Conservation (phyloP, 2,113 vertebrate species). For the Percopsis transmontana region DNA sequence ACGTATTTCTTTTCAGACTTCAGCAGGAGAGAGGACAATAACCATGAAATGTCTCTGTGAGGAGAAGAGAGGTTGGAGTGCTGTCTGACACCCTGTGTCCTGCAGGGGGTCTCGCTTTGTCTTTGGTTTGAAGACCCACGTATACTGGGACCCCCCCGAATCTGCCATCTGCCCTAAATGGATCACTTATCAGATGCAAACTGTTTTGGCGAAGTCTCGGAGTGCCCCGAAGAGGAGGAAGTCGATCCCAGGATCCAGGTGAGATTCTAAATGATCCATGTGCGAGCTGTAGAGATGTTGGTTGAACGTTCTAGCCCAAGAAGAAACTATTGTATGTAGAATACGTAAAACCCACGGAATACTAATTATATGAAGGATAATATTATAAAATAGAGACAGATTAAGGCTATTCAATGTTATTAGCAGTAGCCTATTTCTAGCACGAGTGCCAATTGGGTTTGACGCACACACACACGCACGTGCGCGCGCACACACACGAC, state of each 20-base stretch:
- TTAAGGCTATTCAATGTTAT: too few relatives aligned
- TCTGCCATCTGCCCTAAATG: slow-evolving; percentile 49
- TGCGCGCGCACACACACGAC: slow-evolving; percentile 17
- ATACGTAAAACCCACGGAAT: too few relatives aligned
- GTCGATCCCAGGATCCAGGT: slow-evolving; percentile 96
- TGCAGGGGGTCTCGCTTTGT: slow-evolving; percentile 47
- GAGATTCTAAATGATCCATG: slow-evolving; percentile 1
- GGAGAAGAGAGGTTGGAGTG: slow-evolving; percentile 23
- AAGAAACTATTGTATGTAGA: too few relatives aligned
- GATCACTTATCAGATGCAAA: slow-evolving; percentile 61
- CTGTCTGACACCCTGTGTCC: slow-evolving; percentile 11
- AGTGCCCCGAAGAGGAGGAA: slow-evolving; percentile 78
- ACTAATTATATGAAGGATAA: background rate
- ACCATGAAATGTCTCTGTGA: slow-evolving; percentile 5
- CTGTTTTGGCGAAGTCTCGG: slow-evolving; percentile 59
- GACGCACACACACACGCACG: slow-evolving; percentile 13
- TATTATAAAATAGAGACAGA: too few relatives aligned
- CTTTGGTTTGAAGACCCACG: slow-evolving; percentile 1
- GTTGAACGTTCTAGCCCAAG: background rate
- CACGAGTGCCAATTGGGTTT: too few relatives aligned
- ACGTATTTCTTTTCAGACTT: too few relatives aligned
- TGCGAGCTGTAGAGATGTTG: background rate
- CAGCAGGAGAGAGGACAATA: too few relatives aligned
- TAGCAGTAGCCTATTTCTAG: too few relatives aligned
- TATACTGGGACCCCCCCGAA: background rate